Base-by-base conservation (phyloP, 2,797 vertebrate species). In the Dryobates pubescens region DNA sequence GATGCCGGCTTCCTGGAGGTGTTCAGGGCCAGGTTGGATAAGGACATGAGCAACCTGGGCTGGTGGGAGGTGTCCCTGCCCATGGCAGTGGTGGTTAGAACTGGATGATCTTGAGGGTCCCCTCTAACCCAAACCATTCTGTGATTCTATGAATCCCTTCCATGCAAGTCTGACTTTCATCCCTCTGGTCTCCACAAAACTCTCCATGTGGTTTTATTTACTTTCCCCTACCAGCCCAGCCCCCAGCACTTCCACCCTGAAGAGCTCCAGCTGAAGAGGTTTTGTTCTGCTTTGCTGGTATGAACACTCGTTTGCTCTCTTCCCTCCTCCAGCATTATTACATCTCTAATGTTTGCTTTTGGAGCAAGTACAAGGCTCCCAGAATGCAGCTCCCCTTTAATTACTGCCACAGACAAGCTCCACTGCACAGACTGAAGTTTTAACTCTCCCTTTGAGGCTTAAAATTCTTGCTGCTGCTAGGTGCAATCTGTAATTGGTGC, bases 311-410 rank as follows among this genome's bases (percentile, higher is more conserved):
- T 75, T 74, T 86, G 59, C 47, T 76, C n/a, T 81, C 41, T 75
- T 87, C 43, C 63, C 86, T 87, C 68, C 81, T 36, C 82, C 73
- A 86, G 82, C 73, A 65, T 65, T 89, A 85, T 85, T 72, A 47
- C 16, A 65, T 30, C 79, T 45, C 45, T 17, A 81, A 10, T 58
- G 61, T 65, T 49, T 81, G 69, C 65, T 87, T 88, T 20, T 73
- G 68, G 68, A 89, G 36, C 34, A 63, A 84, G 51, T 32, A 82
- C 47, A 83, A 29, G 24, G 45, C 41, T 49, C 67, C 88, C 59
- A 19, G 16, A 75, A 86, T 9, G 24, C 72, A 72, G 9, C 80
- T 91, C 76, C 77, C 57, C 65, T 71, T 88, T 67, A 69, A 83
- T 90, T 86, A 96, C 6, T 70, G 82, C 56, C 59, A 87, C 69